These are phyloP conservation scores for Tor tambroides DNA, from an alignment of 2,113 vertebrate species.

Conservation along the genomic window DNA sequence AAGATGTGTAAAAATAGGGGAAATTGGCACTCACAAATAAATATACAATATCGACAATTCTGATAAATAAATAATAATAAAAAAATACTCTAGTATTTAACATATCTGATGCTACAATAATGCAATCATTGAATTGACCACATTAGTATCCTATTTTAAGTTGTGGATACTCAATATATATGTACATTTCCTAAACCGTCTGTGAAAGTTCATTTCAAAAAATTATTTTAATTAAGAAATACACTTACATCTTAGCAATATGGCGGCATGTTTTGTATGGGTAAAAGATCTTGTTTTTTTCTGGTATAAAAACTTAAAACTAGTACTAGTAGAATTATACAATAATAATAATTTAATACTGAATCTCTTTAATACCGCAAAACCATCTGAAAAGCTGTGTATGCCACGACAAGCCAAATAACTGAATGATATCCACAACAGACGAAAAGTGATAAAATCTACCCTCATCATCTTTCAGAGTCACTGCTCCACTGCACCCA, in stretches of 20 bases:
- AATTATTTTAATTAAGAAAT: not conserved
- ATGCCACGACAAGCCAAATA: not conserved
- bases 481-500: not conserved
- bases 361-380: not conserved
- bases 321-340: not conserved
- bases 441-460: not conserved
- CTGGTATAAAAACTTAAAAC: not conserved
- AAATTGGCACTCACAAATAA: not conserved
- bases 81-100: no score
- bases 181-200: not conserved
- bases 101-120: no score
- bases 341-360: not conserved
- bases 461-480: not conserved
- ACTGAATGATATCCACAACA: slow-evolving; percentile 1
- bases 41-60: not conserved
- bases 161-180: not conserved
- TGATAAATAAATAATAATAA: not conserved
- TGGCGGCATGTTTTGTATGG: not conserved
- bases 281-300: not conserved
- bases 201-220: no score
- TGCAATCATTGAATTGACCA: not conserved
- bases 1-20: not conserved
- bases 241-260: not conserved
- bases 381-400: not conserved
- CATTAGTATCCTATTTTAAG: not conserved